Evolutionary conservation across 2,113 vertebrate species (phyloP).

Genomic region (Nymphicus hollandicus): DNA sequence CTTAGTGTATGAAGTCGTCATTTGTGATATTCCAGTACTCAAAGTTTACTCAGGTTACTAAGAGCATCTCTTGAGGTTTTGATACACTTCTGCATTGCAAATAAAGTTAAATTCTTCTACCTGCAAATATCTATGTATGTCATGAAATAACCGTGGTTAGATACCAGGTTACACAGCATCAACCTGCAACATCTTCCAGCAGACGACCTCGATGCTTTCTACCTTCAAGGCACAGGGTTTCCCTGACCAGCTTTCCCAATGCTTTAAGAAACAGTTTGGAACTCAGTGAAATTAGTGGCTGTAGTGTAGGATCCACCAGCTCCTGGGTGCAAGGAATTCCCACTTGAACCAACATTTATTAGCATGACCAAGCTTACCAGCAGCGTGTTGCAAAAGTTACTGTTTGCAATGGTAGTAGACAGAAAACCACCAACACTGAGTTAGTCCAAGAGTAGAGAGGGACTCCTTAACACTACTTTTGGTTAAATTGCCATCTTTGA

Average conservation of each 20-base stretch:
- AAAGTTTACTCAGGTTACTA: neutral
- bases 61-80: neutral
- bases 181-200: neutral
- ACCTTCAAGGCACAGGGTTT: neutral
- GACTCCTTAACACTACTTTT: neutral
- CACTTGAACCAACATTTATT: neutral
- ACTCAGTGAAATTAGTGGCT: neutral
- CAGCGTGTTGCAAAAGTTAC: neutral
- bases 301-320: neutral
- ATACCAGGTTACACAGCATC: neutral
- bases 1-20: neutral
- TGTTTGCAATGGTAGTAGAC: neutral
- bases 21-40: neutral
- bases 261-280: neutral
- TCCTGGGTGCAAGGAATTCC: neutral
- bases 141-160: neutral
- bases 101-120: neutral
- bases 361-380: neutral
- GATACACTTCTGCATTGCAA: neutral
- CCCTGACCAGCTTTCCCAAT: neutral
- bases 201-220: rapidly evolving
- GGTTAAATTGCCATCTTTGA: neutral
- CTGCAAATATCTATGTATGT: neutral
- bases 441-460: neutral
- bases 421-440: neutral